phyloP scores from a whole-genome alignment of 2,888 invertebrate species.

The Diplolepis rosae region DNA sequence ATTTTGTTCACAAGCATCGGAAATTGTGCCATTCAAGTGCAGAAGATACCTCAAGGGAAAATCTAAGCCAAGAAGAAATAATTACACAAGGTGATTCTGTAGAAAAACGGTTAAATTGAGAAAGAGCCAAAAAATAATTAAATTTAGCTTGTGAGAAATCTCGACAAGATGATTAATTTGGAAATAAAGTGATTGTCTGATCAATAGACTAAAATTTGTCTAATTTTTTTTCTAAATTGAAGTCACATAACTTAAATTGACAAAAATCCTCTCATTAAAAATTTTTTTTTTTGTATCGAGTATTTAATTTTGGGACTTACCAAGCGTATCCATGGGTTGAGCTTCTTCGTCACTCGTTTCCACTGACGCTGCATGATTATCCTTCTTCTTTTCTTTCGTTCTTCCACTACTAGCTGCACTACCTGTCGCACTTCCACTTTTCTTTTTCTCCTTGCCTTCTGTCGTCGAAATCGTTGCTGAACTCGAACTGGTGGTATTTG shows the following conservation, averaged over 20 bases:
- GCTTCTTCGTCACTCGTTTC: slow-evolving; percentile 78
- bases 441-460: slow-evolving; percentile 64
- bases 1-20: slow-evolving; percentile 94
- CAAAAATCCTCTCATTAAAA: too few species aligned
- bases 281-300: not conserved
- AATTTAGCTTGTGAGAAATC: not conserved
- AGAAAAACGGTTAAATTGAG: not conserved
- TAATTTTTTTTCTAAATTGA: too few species aligned
- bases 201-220: not conserved
- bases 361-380: slow-evolving; percentile 74
- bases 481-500: slow-evolving; percentile 48
- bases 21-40: slow-evolving; percentile 86
- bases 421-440: slow-evolving; percentile 49
- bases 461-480: slow-evolving; percentile 52
- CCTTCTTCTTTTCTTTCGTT: slow-evolving; percentile 72
- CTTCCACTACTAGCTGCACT: slow-evolving; percentile 56
- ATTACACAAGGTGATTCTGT: slow-evolving; percentile 56
- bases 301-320: slow-evolving; percentile 58
- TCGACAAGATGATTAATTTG: not conserved
- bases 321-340: slow-evolving; percentile 66
- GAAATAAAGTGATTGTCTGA: not conserved
- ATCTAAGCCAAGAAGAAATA: slow-evolving; percentile 48
- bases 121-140: not conserved
- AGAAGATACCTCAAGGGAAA: slow-evolving; percentile 58
- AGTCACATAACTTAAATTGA: too few species aligned